phyloP scores from a whole-genome alignment of 2,888 invertebrate genomes.

The Drosophila paranaensis region DNA sequence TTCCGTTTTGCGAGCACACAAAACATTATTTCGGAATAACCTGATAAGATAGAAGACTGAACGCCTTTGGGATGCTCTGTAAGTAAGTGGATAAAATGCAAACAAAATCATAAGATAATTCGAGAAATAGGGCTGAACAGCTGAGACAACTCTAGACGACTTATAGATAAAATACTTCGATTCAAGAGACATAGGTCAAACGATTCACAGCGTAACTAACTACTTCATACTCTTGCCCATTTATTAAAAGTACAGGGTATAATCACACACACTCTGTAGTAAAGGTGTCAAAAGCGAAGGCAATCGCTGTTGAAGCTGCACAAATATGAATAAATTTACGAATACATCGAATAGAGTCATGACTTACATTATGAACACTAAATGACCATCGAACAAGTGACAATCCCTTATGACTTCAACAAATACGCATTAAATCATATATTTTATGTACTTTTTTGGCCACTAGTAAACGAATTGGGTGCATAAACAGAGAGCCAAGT shows the following conservation, averaged over 20 bases:
- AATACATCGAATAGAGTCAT: background rate
- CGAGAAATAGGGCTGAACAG: too few relatives aligned
- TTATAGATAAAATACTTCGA: too few relatives aligned
- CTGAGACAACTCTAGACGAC: too few relatives aligned
- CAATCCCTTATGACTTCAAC: background rate
- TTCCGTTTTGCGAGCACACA: constrained; percentile 11
- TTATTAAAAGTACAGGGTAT: background rate
- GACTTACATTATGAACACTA: background rate
- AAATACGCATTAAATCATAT: background rate
- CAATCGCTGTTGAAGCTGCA: constrained; percentile 4
- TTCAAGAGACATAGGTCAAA: too few relatives aligned
- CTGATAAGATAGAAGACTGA: background rate
- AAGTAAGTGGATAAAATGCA: background rate
- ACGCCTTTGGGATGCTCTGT: background rate
- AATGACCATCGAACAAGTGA: background rate
- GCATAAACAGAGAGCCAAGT: background rate
- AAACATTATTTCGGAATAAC: constrained; percentile 7
- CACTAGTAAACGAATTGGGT: background rate
- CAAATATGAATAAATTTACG: constrained; percentile 4
- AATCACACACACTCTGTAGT: background rate
- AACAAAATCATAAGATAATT: too few relatives aligned
- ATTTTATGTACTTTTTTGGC: background rate
- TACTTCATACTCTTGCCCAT: background rate
- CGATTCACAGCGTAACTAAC: background rate
- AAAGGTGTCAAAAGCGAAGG: constrained; percentile 16